Evolutionary conservation across 2,797 vertebrate genomes (phyloP).

Genomic region (Dryobates pubescens): DNA sequence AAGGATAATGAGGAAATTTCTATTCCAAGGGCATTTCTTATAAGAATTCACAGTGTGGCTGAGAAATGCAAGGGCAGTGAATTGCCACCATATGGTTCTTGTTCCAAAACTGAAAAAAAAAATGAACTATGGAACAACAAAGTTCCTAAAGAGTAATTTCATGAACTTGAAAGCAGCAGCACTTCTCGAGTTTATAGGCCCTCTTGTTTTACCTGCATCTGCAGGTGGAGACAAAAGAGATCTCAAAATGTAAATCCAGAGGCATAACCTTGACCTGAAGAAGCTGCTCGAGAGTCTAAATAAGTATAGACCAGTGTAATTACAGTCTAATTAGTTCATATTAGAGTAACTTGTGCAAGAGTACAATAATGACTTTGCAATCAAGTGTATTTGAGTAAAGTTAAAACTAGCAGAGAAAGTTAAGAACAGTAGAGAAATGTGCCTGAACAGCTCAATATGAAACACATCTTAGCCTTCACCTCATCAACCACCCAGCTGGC

Average conservation of each 20-base stretch:
- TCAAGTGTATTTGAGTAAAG: background rate
- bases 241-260: slow-evolving; percentile 2
- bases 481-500: background rate
- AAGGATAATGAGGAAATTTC: slow-evolving; percentile 58
- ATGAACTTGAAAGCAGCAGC: background rate
- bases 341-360: slow-evolving; percentile 41
- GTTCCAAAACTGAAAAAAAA: slow-evolving; percentile 16
- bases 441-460: background rate
- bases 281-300: slow-evolving; percentile 47
- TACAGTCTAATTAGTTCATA: slow-evolving; percentile 53
- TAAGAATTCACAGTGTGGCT: background rate
- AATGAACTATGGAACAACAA: slow-evolving; percentile 10
- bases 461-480: background rate
- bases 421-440: background rate
- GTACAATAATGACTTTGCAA: slow-evolving; percentile 34
- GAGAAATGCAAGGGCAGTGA: slow-evolving; percentile 22
- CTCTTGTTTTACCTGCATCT: background rate
- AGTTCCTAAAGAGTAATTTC: slow-evolving; percentile 10
- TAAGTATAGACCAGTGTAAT: slow-evolving; percentile 51
- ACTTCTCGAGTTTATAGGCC: background rate
- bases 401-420: background rate
- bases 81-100: background rate
- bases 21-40: slow-evolving; percentile 41
- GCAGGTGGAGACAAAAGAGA: background rate
- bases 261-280: slow-evolving; percentile 22